Evolutionary conservation across 2,113 vertebrate species (phyloP).

Genomic region (Fulica atra): DNA sequence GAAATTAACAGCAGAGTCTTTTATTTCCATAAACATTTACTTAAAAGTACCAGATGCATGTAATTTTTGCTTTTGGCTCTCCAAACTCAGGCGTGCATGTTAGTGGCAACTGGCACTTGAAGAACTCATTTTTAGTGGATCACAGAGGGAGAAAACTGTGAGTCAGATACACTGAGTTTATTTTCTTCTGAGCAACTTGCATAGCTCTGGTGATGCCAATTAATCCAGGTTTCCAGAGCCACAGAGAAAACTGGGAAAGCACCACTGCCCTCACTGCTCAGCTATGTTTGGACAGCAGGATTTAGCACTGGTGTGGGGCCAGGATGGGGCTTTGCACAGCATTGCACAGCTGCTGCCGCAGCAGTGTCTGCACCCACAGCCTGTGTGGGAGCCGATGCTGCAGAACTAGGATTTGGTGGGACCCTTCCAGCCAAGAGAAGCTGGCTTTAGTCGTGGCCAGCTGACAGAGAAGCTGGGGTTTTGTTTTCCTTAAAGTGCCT

Average conservation of each 20-base stretch:
- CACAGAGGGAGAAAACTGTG: background rate
- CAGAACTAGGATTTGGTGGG: background rate
- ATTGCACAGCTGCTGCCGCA: background rate
- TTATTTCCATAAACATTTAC: background rate
- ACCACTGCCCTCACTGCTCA: background rate
- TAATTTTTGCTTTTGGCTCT: background rate
- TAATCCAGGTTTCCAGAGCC: background rate
- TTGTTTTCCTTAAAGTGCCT: background rate
- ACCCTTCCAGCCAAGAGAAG: background rate
- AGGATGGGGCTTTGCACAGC: fast-evolving
- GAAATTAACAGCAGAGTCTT: background rate
- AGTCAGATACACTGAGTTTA: background rate
- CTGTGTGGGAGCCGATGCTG: fast-evolving
- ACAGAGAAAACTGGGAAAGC: background rate
- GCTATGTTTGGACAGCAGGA: background rate
- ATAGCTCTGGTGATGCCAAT: background rate
- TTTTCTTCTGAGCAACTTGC: background rate
- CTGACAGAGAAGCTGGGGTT: background rate
- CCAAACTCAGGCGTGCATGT: background rate
- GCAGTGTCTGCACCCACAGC: background rate
- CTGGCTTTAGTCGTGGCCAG: background rate
- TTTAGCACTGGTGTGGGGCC: background rate
- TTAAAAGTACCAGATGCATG: background rate
- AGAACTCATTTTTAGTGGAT: background rate
- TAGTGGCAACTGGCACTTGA: background rate